These are phyloP conservation scores for Rhabdornis inornatus DNA, from an alignment of 2,113 vertebrate genomes.

Conservation along the genomic window DNA sequence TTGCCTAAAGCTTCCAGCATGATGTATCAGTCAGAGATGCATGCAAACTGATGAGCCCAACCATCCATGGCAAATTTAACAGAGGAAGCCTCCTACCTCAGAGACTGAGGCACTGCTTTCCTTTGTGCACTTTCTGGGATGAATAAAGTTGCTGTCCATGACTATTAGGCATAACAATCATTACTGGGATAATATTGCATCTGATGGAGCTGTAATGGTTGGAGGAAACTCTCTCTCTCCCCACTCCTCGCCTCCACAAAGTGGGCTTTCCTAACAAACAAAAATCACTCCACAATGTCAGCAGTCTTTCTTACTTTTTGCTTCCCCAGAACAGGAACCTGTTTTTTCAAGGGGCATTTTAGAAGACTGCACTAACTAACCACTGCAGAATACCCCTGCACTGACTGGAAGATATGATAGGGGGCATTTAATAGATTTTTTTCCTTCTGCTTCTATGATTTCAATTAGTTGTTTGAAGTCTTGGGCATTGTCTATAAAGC, in stretches of 20 bases:
- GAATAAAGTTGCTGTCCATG: background rate
- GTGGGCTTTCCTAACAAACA: background rate
- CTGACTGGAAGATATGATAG: background rate
- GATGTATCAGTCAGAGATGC: conserved; percentile 58
- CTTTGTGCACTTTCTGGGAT: background rate
- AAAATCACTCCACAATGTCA: background rate
- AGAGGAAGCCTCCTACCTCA: background rate
- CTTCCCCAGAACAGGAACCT: background rate
- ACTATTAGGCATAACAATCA: conserved; percentile 17
- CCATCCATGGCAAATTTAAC: conserved; percentile 62
- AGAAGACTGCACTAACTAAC: background rate
- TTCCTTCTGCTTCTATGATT: background rate
- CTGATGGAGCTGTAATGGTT: background rate
- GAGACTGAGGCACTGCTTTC: background rate
- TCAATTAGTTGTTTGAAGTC: background rate
- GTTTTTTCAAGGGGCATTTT: background rate
- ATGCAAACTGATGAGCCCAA: conserved; percentile 60
- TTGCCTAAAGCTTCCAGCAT: conserved; percentile 62
- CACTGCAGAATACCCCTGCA: background rate
- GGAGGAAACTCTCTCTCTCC: background rate
- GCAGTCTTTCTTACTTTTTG: background rate
- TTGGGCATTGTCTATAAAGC: background rate
- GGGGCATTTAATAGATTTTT: background rate
- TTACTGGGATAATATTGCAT: background rate
- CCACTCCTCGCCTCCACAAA: background rate